Conservation (phyloP, 2,113 vertebrate genomes). For the Orthonyx spaldingii region DNA sequence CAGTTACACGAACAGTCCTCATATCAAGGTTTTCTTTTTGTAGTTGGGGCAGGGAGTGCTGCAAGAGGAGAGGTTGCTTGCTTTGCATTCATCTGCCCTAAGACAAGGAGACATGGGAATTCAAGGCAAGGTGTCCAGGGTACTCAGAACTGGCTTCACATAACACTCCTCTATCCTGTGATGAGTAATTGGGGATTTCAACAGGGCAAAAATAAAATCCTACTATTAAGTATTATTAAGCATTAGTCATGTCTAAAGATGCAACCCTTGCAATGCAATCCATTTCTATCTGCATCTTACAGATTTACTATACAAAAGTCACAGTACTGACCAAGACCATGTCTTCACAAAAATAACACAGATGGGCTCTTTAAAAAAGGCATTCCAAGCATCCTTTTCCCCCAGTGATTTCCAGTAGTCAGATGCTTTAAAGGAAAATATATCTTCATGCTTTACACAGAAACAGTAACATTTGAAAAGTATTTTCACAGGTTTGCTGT, state of each 20-base stretch:
- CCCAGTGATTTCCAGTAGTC: background rate
- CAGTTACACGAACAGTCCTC: background rate
- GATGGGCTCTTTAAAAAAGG: background rate
- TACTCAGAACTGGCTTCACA: background rate
- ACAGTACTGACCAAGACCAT: background rate
- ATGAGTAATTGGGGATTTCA: background rate
- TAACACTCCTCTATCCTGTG: background rate
- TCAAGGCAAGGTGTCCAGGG: background rate
- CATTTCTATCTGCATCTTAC: background rate
- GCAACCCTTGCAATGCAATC: background rate
- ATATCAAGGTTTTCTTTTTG: background rate
- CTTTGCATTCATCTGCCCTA: background rate
- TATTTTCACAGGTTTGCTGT: background rate
- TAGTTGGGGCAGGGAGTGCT: background rate
- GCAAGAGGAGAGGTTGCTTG: background rate
- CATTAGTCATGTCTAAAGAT: background rate
- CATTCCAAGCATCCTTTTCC: background rate
- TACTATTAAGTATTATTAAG: background rate
- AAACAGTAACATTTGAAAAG: background rate
- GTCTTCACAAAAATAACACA: background rate
- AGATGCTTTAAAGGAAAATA: background rate
- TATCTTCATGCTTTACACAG: background rate
- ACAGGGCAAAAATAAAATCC: background rate
- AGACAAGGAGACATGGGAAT: background rate
- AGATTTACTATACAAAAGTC: background rate